These are phyloP conservation scores for Batillaria attramentaria DNA, from an alignment of 1,140 invertebrate genomes.

Conservation along the genomic window DNA sequence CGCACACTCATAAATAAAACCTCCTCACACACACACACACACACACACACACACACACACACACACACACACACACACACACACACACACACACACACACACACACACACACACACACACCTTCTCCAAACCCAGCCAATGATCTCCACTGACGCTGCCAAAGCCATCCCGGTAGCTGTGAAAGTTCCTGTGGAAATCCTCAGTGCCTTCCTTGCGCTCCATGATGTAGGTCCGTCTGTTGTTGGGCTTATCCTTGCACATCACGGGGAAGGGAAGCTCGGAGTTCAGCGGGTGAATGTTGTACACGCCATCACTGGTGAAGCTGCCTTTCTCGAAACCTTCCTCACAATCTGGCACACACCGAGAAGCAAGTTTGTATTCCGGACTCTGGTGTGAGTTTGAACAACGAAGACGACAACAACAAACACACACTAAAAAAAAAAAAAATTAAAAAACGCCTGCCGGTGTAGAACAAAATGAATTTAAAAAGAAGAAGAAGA, in stretches of 20 bases:
- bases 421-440: neutral
- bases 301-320: neutral
- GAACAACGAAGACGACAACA: neutral
- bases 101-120: too few relatives aligned
- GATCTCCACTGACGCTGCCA: slow-evolving; percentile 5
- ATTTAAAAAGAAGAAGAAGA: slow-evolving; percentile 1
- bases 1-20: too few relatives aligned
- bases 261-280: neutral
- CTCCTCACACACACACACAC: too few relatives aligned
- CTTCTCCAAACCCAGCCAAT: slow-evolving; percentile 38
- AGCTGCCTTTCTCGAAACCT: neutral
- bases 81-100: too few relatives aligned
- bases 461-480: too few relatives aligned
- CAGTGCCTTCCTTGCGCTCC: neutral
- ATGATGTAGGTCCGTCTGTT: slow-evolving; percentile 18
- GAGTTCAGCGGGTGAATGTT: neutral
- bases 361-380: too few relatives aligned
- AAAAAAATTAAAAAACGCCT: neutral
- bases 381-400: too few relatives aligned
- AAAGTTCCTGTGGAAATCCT: slow-evolving; percentile 29
- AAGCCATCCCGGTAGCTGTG: slow-evolving; percentile 31
- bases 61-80: too few relatives aligned
- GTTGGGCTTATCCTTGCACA: slow-evolving; percentile 9
- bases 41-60: too few relatives aligned
- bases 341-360: slow-evolving; percentile 19